Conservation (phyloP, 2,888 invertebrate genomes). For the Drosophila silvestris region DNA sequence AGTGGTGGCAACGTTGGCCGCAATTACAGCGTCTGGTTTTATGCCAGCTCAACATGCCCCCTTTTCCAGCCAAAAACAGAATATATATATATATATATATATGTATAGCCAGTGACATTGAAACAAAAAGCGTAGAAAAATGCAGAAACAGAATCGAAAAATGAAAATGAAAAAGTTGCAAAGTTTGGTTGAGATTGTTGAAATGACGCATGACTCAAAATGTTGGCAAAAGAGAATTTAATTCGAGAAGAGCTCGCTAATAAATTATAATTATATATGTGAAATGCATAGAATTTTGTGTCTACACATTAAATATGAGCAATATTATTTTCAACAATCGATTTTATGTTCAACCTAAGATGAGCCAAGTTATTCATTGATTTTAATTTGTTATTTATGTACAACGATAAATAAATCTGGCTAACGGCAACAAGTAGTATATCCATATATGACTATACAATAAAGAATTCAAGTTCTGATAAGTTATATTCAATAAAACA, state of each 20-base stretch:
- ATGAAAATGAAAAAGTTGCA: conserved; percentile 18
- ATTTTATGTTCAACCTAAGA: neutral
- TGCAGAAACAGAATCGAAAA: conserved; percentile 13
- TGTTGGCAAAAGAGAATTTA: conserved; percentile 7
- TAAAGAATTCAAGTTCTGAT: neutral
- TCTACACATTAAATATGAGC: neutral
- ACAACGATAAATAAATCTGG: neutral
- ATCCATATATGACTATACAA: neutral
- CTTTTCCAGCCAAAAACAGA: conserved; percentile 2
- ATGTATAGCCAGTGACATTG: conserved; percentile 54
- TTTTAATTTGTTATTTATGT: neutral
- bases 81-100: neutral
- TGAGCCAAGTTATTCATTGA: neutral
- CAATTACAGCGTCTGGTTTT: conserved; percentile 65
- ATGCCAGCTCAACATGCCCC: conserved; percentile 25
- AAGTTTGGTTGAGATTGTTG: conserved; percentile 14
- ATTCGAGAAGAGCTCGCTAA: conserved; percentile 3
- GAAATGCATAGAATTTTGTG: neutral
- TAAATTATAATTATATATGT: conserved; percentile 12
- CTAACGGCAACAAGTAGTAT: neutral
- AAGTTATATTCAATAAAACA: neutral
- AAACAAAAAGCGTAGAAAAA: conserved; percentile 40
- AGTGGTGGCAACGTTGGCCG: conserved; percentile 32
- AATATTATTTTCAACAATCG: neutral
- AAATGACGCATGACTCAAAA: conserved; percentile 35